Evolutionary conservation across 30 jellyfish, hydroid and myxozoan species (phyloP).

Genomic region (Nemopilema nomurai): DNA sequence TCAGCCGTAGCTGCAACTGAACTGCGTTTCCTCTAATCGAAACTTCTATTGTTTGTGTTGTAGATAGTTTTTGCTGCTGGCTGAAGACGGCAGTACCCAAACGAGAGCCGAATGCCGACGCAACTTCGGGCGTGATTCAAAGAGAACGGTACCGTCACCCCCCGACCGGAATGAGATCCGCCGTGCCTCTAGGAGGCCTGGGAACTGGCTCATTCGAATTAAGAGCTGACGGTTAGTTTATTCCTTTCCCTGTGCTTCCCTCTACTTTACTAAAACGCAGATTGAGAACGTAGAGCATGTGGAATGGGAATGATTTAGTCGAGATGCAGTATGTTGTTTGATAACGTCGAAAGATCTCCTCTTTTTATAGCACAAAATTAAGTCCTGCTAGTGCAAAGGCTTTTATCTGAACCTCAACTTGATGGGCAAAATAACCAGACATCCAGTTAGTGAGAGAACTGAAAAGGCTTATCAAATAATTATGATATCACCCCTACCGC

Average conservation of each 20-base stretch:
- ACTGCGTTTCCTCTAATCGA: too few species aligned
- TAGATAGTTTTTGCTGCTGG: slow-evolving; percentile 98
- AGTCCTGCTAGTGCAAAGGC: too few species aligned
- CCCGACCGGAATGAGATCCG: slow-evolving; percentile 97
- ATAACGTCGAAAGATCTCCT: too few species aligned
- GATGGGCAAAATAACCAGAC: background rate
- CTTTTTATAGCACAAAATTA: too few species aligned
- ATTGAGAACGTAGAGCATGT: too few species aligned
- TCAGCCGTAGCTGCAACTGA: too few species aligned
- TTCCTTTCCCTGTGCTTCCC: too few species aligned
- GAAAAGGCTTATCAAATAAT: background rate
- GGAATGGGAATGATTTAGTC: too few species aligned
- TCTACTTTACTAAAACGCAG: too few species aligned
- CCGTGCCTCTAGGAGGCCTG: slow-evolving; percentile 98
- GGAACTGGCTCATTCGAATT: slow-evolving; percentile 97
- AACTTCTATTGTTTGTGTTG: background rate
- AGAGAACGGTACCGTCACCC: slow-evolving; percentile 96
- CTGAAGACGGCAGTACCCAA: slow-evolving; percentile 91
- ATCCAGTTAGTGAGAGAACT: background rate
- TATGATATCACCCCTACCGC: background rate
- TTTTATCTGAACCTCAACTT: background rate
- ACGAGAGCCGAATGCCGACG: slow-evolving; percentile 89
- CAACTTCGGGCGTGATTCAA: slow-evolving; percentile 90
- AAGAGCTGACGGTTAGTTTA: slow-evolving; percentile 93
- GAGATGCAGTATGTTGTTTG: too few species aligned